These are phyloP conservation scores for Barypeithes pellucidus DNA, from an alignment of 2,888 invertebrate species.

Conservation along the genomic window DNA sequence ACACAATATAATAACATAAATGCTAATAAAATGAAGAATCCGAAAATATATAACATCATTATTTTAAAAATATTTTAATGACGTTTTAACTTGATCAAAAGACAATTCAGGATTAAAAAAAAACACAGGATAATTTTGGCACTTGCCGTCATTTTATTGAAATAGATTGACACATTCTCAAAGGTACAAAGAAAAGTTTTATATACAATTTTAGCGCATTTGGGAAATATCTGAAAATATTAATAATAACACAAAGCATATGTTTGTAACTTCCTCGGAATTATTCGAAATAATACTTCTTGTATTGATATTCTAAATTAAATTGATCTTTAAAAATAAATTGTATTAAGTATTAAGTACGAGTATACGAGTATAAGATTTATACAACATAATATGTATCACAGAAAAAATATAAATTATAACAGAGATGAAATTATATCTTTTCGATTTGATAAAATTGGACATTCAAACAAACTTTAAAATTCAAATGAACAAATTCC, in stretches of 20 bases:
- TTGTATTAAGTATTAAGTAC: slow-evolving; percentile 7
- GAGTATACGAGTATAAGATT: background rate
- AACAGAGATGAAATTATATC: background rate
- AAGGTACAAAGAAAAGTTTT: slow-evolving; percentile 38
- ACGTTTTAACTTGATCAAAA: no score
- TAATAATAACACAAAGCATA: background rate
- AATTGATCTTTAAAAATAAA: background rate
- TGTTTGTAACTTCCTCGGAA: background rate
- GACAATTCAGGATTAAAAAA: background rate
- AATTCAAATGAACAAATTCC: no score
- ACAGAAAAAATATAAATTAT: slow-evolving; percentile 18
- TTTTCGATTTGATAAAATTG: no score
- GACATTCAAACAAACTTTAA: no score
- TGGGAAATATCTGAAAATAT: slow-evolving; percentile 10
- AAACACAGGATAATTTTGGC: slow-evolving; percentile 12
- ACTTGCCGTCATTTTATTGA: slow-evolving; percentile 30
- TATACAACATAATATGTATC: slow-evolving; percentile 21
- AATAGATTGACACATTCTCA: slow-evolving; percentile 36
- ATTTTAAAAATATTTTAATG: no score
- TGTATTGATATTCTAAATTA: background rate
- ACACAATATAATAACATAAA: no score
- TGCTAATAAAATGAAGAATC: no score
- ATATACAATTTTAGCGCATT: slow-evolving; percentile 33
- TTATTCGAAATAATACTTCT: slow-evolving; percentile 5
- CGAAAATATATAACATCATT: no score